Evolutionary conservation across 2,888 invertebrate species (phyloP).

Genomic region (Eupeodes luniger): DNA sequence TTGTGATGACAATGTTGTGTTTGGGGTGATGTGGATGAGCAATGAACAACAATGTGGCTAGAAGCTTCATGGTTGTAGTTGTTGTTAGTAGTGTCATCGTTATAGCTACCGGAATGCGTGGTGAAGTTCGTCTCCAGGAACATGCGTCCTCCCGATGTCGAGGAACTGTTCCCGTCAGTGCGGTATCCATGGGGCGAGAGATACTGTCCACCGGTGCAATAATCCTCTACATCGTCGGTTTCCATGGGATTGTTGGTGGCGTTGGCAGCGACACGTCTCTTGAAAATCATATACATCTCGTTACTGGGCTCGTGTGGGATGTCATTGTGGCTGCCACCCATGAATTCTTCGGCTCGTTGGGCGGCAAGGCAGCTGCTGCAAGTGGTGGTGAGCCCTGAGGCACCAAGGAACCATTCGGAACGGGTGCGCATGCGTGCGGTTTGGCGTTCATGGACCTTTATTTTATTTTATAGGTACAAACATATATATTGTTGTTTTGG

Average conservation of each 20-base stretch:
- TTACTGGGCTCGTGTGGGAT: slow-evolving; percentile 72
- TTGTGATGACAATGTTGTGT: slow-evolving; percentile 69
- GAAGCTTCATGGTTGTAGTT: slow-evolving; percentile 73
- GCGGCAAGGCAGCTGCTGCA: slow-evolving; percentile 82
- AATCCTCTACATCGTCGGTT: slow-evolving; percentile 80
- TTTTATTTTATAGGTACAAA: not conserved
- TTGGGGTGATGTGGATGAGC: slow-evolving; percentile 72
- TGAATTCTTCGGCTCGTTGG: slow-evolving; percentile 78
- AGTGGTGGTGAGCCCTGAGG: slow-evolving; percentile 81
- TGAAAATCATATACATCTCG: slow-evolving; percentile 79
- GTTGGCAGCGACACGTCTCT: slow-evolving; percentile 72
- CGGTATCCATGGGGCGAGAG: slow-evolving; percentile 75
- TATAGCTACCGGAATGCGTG: slow-evolving; percentile 82
- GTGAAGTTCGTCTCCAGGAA: slow-evolving; percentile 82
- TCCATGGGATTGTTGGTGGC: slow-evolving; percentile 79
- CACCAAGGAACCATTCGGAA: slow-evolving; percentile 96
- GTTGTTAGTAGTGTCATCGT: slow-evolving; percentile 74
- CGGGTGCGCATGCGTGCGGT: slow-evolving; percentile 98
- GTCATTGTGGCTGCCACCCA: slow-evolving; percentile 77
- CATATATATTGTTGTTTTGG: slow-evolving; percentile 39
- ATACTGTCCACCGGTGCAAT: slow-evolving; percentile 66
- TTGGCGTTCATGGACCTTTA: slow-evolving; percentile 96
- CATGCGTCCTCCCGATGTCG: slow-evolving; percentile 78
- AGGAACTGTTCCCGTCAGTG: slow-evolving; percentile 70
- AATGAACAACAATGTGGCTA: slow-evolving; percentile 77